A percentile compares a stretch with the other conserved stretches of the same genome.
These are phyloP conservation scores for Oopsacas minuta DNA, from an alignment of 37 sponge, comb jelly and placozoan genomes.

Conservation along the genomic window DNA sequence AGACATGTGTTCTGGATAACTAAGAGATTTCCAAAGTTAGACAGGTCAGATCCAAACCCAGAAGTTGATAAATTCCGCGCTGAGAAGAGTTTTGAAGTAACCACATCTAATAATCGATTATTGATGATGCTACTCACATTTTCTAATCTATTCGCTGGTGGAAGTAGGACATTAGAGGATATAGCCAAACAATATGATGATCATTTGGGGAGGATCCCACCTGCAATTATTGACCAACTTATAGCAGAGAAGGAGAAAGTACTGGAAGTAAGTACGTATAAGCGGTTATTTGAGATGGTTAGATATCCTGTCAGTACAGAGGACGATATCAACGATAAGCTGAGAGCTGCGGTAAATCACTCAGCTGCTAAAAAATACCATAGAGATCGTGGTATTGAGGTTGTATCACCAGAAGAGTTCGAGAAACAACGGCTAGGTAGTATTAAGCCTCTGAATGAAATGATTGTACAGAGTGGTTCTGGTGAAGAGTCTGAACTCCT, in stretches of 20 bases:
- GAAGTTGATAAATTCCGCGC: slow-evolving; percentile 8
- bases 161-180: background rate
- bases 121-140: slow-evolving; percentile 1
- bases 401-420: slow-evolving; percentile 54
- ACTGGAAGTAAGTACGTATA: background rate
- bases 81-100: slow-evolving; percentile 6
- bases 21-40: slow-evolving; percentile 33
- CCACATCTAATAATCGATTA: background rate
- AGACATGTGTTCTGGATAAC: slow-evolving; percentile 30
- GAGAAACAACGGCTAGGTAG: slow-evolving; percentile 39
- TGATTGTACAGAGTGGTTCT: background rate
- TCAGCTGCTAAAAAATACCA: slow-evolving; percentile 34
- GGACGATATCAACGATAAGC: slow-evolving; percentile 25
- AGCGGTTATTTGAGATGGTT: slow-evolving; percentile 22
- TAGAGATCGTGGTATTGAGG: slow-evolving; percentile 42
- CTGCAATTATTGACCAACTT: background rate
- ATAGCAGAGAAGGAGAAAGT: background rate
- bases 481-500: background rate
- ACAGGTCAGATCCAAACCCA: slow-evolving; percentile 26
- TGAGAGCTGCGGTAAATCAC: slow-evolving; percentile 19
- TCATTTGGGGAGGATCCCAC: background rate
- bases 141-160: background rate
- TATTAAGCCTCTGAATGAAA: slow-evolving; percentile 34
- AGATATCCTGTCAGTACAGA: slow-evolving; percentile 27
- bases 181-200: background rate